Percentiles rank a stretch among this genome's conserved stretches.
Evolutionary conservation across 2,888 invertebrate genomes (phyloP).

Genomic region (Drosophila phalerata): DNA sequence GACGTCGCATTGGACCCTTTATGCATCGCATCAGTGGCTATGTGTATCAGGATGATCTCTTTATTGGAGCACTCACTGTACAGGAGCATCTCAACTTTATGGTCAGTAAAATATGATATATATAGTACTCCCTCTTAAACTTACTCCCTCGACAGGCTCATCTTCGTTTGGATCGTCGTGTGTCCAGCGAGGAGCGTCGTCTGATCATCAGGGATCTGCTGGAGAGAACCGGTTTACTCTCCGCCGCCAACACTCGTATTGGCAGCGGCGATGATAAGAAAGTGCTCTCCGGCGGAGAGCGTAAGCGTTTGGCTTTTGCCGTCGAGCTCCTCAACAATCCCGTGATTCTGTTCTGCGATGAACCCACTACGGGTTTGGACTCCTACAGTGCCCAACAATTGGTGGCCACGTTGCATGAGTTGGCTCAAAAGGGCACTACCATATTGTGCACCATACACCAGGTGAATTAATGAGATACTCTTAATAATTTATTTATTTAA

Average conservation of each 20-base stretch:
- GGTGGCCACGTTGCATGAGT: conserved; percentile 89
- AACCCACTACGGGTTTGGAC: conserved; percentile 97
- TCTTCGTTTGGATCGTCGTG: conserved; percentile 91
- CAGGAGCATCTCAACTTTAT: conserved; percentile 95
- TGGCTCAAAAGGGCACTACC: conserved; percentile 92
- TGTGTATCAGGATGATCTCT: conserved; percentile 96
- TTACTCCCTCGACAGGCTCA: conserved; percentile 87
- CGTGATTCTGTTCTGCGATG: conserved; percentile 96
- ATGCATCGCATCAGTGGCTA: conserved; percentile 94
- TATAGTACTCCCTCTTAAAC: too few species aligned
- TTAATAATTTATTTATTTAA: not conserved
- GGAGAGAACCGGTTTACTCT: conserved; percentile 89
- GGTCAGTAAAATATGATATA: conserved; percentile 85
- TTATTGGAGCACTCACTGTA: conserved; percentile 94
- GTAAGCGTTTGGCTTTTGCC: conserved; percentile 96
- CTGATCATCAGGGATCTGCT: conserved; percentile 90
- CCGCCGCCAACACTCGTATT: conserved; percentile 91
- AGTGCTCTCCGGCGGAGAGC: conserved; percentile 96
- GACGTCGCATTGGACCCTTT: conserved; percentile 89
- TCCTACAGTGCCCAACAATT: conserved; percentile 96
- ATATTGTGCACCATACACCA: conserved; percentile 95
- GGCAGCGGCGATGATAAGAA: conserved; percentile 91
- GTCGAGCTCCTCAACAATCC: conserved; percentile 96
- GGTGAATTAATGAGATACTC: conserved; percentile 10
- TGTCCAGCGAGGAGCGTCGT: conserved; percentile 87